Base-by-base conservation (phyloP, 2,797 vertebrate genomes). In the Tragopan temminckii region DNA sequence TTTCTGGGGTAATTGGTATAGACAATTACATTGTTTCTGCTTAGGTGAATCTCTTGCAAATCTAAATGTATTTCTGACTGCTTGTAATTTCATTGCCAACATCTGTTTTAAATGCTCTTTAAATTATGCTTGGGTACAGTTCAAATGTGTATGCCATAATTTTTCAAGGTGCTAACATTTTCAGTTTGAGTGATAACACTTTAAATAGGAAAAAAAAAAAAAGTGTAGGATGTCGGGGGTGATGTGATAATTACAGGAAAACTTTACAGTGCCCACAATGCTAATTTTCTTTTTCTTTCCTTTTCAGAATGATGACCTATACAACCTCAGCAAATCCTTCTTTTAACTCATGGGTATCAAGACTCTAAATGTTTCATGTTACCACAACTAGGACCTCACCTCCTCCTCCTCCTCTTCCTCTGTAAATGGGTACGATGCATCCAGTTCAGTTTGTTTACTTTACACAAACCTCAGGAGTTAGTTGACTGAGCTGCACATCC, bases 381-480 rank as follows among this genome's bases (percentile, higher is more conserved):
- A 96, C 96, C 97, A 98, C 97, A 98, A 98, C 97, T 96, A 98
- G 97, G 98, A 98, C 98, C 98, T 98, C 98, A 98, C 93, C 85
- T 97, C 91, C 97, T 95, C 94, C 97, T 97, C 93, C 85, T 97
- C 96, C 95, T 97, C 94, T 93, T 97, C 97, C 95, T 98, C 97
- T 86, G 97, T 98, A 97, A 97, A 98, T 98, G 98, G 96, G 98
- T 98, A 98, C 97, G 97, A 98, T 96, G 96, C 97, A 97, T 97
- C 97, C 98, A 96, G 97, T 98, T 98, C 97, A 95, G 97, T 97
- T 98, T 98, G 98, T 98, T 98, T 98, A 98, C 98, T 98, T 98
- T 97, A 95, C 96, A 97, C 97, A 98, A 98, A 98, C 98, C 98
- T 98, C 98, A 98, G 98, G 98, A 98, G 98, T 97, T 97, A 88